Evolutionary conservation across 2,113 vertebrate genomes (phyloP).

Genomic region (Galbula dea): DNA sequence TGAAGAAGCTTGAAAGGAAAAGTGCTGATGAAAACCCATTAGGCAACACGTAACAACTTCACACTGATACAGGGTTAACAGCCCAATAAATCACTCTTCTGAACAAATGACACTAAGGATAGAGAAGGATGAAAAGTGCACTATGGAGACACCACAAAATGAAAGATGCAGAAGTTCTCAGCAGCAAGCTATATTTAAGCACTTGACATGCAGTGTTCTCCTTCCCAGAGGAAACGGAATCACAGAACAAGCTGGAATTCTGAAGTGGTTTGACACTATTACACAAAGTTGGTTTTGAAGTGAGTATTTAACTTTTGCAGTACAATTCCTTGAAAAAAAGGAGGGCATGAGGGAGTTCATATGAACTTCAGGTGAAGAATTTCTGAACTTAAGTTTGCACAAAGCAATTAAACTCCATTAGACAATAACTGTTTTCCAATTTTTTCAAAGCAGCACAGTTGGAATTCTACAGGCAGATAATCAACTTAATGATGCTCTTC

Average conservation of each 20-base stretch:
- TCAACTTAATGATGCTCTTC: slow-evolving; percentile 31
- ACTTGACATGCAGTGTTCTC: neutral
- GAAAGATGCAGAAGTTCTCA: neutral
- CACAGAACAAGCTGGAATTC: neutral
- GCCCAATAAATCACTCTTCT: neutral
- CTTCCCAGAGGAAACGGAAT: neutral
- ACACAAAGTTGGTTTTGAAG: neutral
- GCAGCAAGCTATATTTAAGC: neutral
- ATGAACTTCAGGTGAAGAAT: neutral
- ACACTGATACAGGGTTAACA: neutral
- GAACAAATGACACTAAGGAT: neutral
- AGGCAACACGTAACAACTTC: neutral
- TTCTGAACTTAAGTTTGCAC: neutral
- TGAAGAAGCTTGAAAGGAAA: neutral
- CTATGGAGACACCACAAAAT: neutral
- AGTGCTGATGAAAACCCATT: neutral
- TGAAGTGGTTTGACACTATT: neutral
- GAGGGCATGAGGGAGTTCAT: rapidly evolving
- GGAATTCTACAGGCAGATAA: slow-evolving; percentile 23
- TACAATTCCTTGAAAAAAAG: neutral
- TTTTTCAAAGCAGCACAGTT: slow-evolving; percentile 4
- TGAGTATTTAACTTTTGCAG: neutral
- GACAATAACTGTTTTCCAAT: neutral
- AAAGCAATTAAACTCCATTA: slow-evolving; percentile 19
- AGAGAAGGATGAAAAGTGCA: neutral